Evolutionary conservation across 2,888 invertebrate genomes (phyloP), one percentile per base, ranked within the genome.

Genomic region (Dasysyrphus tricinctus): DNA sequence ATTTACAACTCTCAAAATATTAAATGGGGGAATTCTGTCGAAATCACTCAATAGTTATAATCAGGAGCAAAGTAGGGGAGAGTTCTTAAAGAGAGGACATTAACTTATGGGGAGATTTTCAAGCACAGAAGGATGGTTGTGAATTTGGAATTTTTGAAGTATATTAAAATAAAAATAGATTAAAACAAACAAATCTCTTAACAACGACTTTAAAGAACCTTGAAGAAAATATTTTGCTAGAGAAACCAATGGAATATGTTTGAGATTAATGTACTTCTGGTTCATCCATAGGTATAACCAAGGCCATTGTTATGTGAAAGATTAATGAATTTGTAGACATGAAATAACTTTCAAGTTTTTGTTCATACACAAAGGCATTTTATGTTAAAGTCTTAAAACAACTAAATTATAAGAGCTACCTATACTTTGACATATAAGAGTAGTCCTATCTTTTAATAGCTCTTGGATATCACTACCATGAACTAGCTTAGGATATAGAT

Each of bases 31-130:
- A 14, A 44, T 24, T 61, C 29, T 61, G 24, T 42, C 42, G 42
- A 42, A 39, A 6, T 61, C 61, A 14, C 16, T 61, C 61, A 61
- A 61, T 61, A 39, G 39, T 39, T 12, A 19, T 37, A 61, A 42
- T 61, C 42, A 61, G 39, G 8, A 8, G 12, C 7, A 19, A 42
- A 29, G 9, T 3, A 59, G 19, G 24, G 24, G 24, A 39, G 61
- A 59, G 37, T 14, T 59, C 39, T 12, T 14, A 39, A 42, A 8
- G 29, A 61, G 2, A 61, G 42, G 61, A 42, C 42, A 61, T 42
- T 61, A 42, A 63, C 44, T 44, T 32, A 2, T n/a, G 12, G 19
- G n/a, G n/a, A 16, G 16, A 16, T 44, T 63, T 63, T 63, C 9
- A n/a, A 63, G 63, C 42, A 29, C 24, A 39, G 2, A 12, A 61